These are phyloP conservation scores for Tachina fera DNA, from an alignment of 2,888 invertebrate genomes.

Conservation along the genomic window DNA sequence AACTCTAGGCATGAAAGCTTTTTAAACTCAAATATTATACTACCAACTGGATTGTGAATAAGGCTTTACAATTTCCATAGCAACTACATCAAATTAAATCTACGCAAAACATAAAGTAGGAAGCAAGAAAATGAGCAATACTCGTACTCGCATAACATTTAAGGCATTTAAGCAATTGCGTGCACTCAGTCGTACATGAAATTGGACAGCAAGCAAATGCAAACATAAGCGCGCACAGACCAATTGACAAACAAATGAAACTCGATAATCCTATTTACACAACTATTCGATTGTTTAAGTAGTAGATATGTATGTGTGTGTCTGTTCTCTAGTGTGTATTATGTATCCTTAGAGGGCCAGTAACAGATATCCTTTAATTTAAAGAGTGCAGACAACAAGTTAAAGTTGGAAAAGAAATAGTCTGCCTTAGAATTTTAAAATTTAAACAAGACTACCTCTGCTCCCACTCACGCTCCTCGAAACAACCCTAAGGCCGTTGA, in stretches of 20 bases:
- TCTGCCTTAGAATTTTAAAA: too few relatives aligned
- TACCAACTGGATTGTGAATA: conserved; percentile 1
- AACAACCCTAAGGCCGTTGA: not conserved
- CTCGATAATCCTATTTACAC: conserved; percentile 37
- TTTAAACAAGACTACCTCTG: too few relatives aligned
- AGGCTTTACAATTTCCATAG: conserved; percentile 27
- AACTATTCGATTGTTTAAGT: conserved; percentile 24
- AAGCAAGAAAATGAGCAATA: conserved; percentile 22
- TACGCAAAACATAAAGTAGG: not conserved
- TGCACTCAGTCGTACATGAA: conserved; percentile 63
- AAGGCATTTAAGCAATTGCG: conserved; percentile 16
- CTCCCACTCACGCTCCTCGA: not conserved
- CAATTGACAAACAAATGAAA: conserved; percentile 23
- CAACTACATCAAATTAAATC: conserved; percentile 38
- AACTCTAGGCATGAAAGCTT: too few relatives aligned
- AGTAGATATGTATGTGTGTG: conserved; percentile 1
- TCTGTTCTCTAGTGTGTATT: not conserved
- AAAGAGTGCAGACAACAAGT: too few relatives aligned
- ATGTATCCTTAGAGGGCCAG: conserved; percentile 45
- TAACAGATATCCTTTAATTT: conserved; percentile 16
- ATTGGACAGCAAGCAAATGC: conserved; percentile 55
- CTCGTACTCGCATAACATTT: not conserved
- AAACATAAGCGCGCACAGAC: not conserved
- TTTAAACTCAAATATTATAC: too few relatives aligned
- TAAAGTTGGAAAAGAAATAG: too few relatives aligned